Conservation (phyloP, 2,888 invertebrate species). For the Agonopterix subpropinquella region DNA sequence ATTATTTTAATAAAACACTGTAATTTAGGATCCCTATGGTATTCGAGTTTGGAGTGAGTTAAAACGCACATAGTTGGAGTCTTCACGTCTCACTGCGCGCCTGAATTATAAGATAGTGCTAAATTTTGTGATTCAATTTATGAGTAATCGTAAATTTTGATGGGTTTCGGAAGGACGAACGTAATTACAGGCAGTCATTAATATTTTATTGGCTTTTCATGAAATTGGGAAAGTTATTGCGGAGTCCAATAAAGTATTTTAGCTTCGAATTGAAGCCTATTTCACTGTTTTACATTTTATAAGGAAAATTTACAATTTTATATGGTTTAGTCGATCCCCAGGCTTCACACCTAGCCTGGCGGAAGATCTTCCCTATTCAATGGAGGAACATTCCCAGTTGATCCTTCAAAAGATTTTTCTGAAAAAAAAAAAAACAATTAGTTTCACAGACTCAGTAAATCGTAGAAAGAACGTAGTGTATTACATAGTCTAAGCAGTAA, state of each 20-base stretch:
- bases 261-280: not conserved
- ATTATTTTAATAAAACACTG: not conserved
- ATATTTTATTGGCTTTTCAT: slow-evolving; percentile 33
- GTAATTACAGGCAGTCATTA: slow-evolving; percentile 42
- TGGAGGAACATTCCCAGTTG: too few species aligned
- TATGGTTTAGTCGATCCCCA: too few species aligned
- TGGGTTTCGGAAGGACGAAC: slow-evolving; percentile 32
- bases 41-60: not conserved
- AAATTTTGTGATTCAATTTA: slow-evolving; percentile 43
- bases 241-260: slow-evolving; percentile 2
- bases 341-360: too few species aligned
- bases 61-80: slow-evolving; percentile 18
- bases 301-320: too few species aligned
- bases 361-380: too few species aligned
- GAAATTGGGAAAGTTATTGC: slow-evolving; percentile 18
- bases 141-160: slow-evolving; percentile 49
- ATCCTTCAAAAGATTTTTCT: too few species aligned
- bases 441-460: too few species aligned
- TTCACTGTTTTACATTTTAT: too few species aligned
- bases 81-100: slow-evolving; percentile 24
- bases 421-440: too few species aligned
- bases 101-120: slow-evolving; percentile 42
- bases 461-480: too few species aligned
- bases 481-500: too few species aligned
- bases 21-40: not conserved